Evolutionary conservation across 1,140 invertebrate genomes (phyloP), one percentile per base, ranked within the genome.

Genomic region (Drosophila virilis): DNA sequence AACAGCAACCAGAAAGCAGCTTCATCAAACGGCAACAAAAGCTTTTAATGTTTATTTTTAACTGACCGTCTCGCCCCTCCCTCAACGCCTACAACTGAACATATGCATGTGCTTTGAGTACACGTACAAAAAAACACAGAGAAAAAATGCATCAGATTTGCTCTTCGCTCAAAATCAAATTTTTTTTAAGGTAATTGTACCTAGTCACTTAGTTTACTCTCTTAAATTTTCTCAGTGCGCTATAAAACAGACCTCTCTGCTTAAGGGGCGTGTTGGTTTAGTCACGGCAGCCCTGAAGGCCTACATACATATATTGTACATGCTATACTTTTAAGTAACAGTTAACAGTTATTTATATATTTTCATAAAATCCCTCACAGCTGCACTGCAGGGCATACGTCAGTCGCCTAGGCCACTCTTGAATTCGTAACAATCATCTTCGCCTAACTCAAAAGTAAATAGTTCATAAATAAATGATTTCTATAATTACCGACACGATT

Each of bases 401-500:
- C 28, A 45, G 48, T 69, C 48, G 15, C 8, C 12, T n/a, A 46
- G 2, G 10, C 1, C 17, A 3, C 22, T n/a, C 7, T 10, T 12
- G 42, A 40, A 42, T 57, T 52, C 54, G 22, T 48, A 51, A 79
- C 79, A 79, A 67, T 48, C 66, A 67, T 40, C 51, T 58, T 68
- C 28, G 59, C 62, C 62, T 73, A 80, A 80, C 78, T 80, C 61
- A 42, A 80, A 80, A 76, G 73, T 80, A 80, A 80, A 80, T 80
- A 80, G 78, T 80, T 83, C 74, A 83, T 71, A 80, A 83, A 84
- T 73, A 75, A 73, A 83, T 80, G 57, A 83, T 83, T 83, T 69
- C 65, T 66, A 66, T 84, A 83, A 79, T 77, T 82, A 81, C 8
- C 78, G 46, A 69, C 77, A 80, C 77, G 65, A 65, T 60, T 67